Evolutionary conservation across 2,113 vertebrate species (phyloP).

Genomic region (Procavia capensis): DNA sequence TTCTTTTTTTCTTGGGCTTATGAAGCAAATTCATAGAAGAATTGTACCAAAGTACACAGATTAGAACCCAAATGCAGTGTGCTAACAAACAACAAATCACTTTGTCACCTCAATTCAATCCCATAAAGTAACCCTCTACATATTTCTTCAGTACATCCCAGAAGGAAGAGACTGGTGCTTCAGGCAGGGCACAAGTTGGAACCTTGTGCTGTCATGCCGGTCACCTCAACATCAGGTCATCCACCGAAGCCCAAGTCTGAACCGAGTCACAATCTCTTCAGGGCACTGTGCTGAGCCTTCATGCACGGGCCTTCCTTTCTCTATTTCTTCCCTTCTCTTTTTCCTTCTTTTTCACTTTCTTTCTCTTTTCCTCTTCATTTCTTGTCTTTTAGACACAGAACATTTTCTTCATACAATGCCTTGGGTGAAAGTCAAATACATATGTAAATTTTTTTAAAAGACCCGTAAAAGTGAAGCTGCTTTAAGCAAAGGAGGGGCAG

Average conservation of each 20-base stretch:
- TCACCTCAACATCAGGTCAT: background rate
- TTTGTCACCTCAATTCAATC: slow-evolving; percentile 26
- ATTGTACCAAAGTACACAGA: background rate
- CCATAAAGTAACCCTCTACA: background rate
- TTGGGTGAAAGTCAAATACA: background rate
- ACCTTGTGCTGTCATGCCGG: too few species aligned
- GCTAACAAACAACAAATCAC: background rate
- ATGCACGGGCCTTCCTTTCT: background rate
- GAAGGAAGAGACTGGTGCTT: slow-evolving; percentile 29
- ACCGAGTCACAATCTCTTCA: background rate
- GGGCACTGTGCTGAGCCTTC: background rate
- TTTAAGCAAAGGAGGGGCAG: background rate
- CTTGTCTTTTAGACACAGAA: background rate
- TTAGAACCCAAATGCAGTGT: background rate
- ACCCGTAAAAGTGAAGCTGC: background rate
- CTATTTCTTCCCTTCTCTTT: too few species aligned
- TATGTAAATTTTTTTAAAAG: background rate
- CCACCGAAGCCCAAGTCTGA: background rate
- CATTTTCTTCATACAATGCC: slow-evolving; percentile 35
- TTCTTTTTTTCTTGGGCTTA: slow-evolving; percentile 19
- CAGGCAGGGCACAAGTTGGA: background rate
- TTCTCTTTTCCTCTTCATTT: background rate
- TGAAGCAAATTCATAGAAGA: slow-evolving; percentile 3
- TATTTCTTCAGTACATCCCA: background rate
- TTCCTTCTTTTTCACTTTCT: too few species aligned